A percentile compares a stretch with the other conserved stretches of the same genome.
These are phyloP conservation scores for Drosophila subsilvestris DNA, from an alignment of 2,888 invertebrate genomes.

Conservation along the genomic window DNA sequence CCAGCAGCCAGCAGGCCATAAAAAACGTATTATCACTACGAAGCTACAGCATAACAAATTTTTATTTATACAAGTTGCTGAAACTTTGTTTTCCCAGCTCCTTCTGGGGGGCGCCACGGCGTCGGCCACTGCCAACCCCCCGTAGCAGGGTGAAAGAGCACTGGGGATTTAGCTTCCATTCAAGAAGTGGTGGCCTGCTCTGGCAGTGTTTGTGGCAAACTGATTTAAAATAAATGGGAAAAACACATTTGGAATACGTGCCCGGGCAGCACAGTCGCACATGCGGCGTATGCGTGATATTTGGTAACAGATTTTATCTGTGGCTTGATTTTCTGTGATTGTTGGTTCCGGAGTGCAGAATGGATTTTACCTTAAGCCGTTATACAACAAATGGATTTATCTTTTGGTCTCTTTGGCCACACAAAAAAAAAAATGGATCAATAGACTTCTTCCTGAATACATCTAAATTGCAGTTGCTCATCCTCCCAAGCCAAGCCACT, in stretches of 20 bases:
- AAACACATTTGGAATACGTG: constrained; percentile 56
- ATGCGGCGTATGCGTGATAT: constrained; percentile 60
- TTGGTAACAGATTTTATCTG: constrained; percentile 26
- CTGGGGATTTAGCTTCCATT: constrained; percentile 11
- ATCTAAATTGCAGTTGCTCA: constrained; percentile 2
- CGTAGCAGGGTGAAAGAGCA: not conserved
- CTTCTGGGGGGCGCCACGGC: constrained; percentile 28
- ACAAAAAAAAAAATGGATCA: constrained; percentile 4
- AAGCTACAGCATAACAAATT: constrained; percentile 34
- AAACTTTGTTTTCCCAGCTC: constrained; percentile 17
- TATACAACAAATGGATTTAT: not conserved
- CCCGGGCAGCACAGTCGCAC: constrained; percentile 21
- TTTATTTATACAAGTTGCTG: constrained; percentile 41
- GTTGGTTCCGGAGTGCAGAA: not conserved
- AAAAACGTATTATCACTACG: constrained; percentile 44
- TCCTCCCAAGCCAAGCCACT: too few relatives aligned
- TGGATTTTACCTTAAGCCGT: not conserved
- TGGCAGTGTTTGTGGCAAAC: constrained; percentile 34
- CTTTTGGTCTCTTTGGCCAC: not conserved
- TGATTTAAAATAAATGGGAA: constrained; percentile 43
- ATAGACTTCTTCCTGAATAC: constrained; percentile 9
- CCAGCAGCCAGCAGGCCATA: constrained; percentile 6
- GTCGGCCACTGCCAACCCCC: not conserved
- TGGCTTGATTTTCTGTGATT: constrained; percentile 2
- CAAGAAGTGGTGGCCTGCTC: constrained; percentile 2